Evolutionary conservation across 2,888 invertebrate species (phyloP).

Genomic region (Pemphredon lugubris): DNA sequence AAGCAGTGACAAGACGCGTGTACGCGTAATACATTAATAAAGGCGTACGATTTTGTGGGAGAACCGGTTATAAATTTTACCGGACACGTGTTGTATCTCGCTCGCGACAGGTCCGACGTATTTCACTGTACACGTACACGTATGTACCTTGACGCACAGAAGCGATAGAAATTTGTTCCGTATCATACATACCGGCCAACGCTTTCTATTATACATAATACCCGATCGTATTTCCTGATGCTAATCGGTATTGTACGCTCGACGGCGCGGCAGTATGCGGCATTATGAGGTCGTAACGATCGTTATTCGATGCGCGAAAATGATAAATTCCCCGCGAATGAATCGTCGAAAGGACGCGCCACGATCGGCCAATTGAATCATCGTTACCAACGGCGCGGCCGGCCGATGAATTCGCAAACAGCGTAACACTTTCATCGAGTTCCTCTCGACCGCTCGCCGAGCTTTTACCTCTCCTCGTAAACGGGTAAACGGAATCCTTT

Average conservation of each 20-base stretch:
- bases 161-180: slow-evolving; percentile 34
- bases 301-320: neutral
- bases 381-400: too few relatives aligned
- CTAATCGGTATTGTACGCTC: slow-evolving; percentile 13
- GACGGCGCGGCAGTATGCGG: neutral
- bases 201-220: slow-evolving; percentile 40
- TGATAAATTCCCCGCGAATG: neutral
- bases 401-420: too few relatives aligned
- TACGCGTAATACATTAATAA: too few relatives aligned
- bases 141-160: slow-evolving; percentile 7
- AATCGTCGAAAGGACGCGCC: too few relatives aligned
- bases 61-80: slow-evolving; percentile 32
- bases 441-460: too few relatives aligned
- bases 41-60: slow-evolving; percentile 10
- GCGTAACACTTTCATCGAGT: neutral
- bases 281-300: neutral
- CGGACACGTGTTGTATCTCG: neutral
- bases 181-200: slow-evolving; percentile 20
- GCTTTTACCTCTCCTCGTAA: neutral
- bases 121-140: too few relatives aligned
- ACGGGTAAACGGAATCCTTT: slow-evolving; percentile 8
- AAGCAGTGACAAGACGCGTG: too few relatives aligned
- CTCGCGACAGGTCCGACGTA: neutral
- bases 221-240: slow-evolving; percentile 29
- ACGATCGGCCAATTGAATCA: too few relatives aligned